Evolutionary conservation across 2,797 vertebrate genomes (phyloP), one percentile per base, ranked within the genome.

Genomic region (Sparus aurata): DNA sequence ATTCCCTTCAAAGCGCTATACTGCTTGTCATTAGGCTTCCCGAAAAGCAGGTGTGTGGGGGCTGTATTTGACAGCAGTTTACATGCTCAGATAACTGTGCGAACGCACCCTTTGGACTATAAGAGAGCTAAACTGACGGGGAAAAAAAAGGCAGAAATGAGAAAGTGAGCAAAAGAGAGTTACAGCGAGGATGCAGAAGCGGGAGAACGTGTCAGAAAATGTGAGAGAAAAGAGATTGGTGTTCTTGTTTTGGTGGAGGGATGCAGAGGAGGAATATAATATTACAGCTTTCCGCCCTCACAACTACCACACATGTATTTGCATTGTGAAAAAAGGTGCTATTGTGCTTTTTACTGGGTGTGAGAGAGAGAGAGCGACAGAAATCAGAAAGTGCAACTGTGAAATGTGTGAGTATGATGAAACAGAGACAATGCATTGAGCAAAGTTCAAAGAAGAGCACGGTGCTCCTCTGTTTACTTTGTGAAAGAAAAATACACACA

Each of bases 61-160:
- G 16, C 50, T 59, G 79, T 80, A 52, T 57, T 15, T 43, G 82
- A 88, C 87, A 80, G 75, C 71, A 75, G 71, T 80, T 85, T 85
- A 84, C 76, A 87, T 67, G 75, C 73, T 53, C 45, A 52, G 65
- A 80, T 69, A 54, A 41, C 34, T 62, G 47, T 47, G 77, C 18
- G 30, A 79, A 73, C 43, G 25, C 47, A 79, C 63, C 66, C 70
- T 87, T 77, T 58, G 78, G 52, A 61, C 57, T 68, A 52, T 4
- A n/a, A 71, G 52, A 46, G 25, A 75, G 63, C 41, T 62, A 69
- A 61, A 60, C 27, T 60, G 62, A 69, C 16, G 50, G 59, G 30
- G 60, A 66, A 47, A 45, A 46, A 47, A 45, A 46, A 30, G 6
- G 10, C n/a, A 20, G 23, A 22, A 30, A 80, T 52, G 23, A 57